Base-by-base conservation (phyloP, 2,888 invertebrate genomes). In the Drosophila kambysellisi region DNA sequence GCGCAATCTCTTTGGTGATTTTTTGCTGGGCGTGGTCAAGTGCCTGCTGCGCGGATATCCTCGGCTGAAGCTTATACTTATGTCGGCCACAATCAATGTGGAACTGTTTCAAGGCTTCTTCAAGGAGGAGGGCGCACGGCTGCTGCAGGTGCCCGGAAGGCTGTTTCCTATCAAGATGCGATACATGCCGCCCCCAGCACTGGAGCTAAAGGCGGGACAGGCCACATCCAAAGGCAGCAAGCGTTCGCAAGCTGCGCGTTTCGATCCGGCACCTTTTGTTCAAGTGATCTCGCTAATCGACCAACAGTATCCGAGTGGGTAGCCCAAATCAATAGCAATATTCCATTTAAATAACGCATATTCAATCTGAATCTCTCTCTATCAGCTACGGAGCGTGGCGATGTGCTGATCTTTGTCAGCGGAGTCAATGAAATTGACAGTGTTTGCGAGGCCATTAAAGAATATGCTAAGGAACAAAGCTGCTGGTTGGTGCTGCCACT, bases 71-170 rank as follows among this genome's bases (percentile, higher is more conserved):
- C 93, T 99, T 17, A 96, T 99, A 50, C 95, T 99, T 0, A 99
- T 99, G 99, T 99, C 99, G 0, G 99, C 99, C 17, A 99, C 99
- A 0, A 99, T 99, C 67, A 99, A 99, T 93, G 96, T 99, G 33
- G 95, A 98, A 80, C 94, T 99, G n/a, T 99, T 99, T 93, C 95
- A 96, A 75, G 95, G 95, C 80, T 99, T 98, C 92, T 99, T 99
- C 89, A 93, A 95, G 3, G 94, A 95, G 4, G 97, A 98, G 91
- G 95, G 96, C 51, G 97, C 97, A 51, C 96, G 96, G 68, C 95
- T 98, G 59, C 95, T 98, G 82, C 96, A 98, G 96, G 98, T 99
- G 20, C 99, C 99, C 8, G 99, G 99, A 1, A 95, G 99, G 60
- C 94, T 99, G 41, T 98, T 96, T 94, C 98, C 99, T 0, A 99